Conservation (phyloP, 1,140 invertebrate species). For the Alviniconcha marisindica region DNA sequence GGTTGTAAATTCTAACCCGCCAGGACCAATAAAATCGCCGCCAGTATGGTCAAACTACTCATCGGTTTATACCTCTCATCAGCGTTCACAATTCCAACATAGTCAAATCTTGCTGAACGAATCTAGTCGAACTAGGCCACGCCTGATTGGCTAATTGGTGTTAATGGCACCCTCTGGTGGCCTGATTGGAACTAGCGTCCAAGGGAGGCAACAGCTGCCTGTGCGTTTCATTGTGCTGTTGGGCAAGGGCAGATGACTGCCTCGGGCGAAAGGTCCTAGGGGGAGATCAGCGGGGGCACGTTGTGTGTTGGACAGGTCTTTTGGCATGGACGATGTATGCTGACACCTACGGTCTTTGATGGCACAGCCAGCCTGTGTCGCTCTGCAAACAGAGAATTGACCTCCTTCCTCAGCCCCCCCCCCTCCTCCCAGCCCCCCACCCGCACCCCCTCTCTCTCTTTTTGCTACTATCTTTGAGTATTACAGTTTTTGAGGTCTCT, state of each 20-base stretch:
- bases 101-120: too few relatives aligned
- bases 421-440: background rate
- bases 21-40: too few relatives aligned
- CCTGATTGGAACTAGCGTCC: background rate
- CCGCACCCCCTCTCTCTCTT: background rate
- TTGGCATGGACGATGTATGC: background rate
- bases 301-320: background rate
- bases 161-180: conserved; percentile 19
- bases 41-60: too few relatives aligned
- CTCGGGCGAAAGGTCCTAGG: background rate
- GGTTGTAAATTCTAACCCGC: too few relatives aligned
- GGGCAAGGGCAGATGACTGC: background rate
- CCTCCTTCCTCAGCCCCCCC: background rate
- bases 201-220: conserved; percentile 16
- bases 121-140: background rate
- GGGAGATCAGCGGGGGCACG: background rate
- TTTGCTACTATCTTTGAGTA: background rate
- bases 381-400: too few relatives aligned
- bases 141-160: conserved; percentile 20
- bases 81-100: too few relatives aligned
- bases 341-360: too few relatives aligned
- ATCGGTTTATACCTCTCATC: too few relatives aligned
- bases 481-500: background rate
- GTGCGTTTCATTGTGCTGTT: background rate
- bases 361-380: too few relatives aligned